Evolutionary conservation across 2,888 invertebrate species (phyloP).

Genomic region (Ichneumon xanthorius): DNA sequence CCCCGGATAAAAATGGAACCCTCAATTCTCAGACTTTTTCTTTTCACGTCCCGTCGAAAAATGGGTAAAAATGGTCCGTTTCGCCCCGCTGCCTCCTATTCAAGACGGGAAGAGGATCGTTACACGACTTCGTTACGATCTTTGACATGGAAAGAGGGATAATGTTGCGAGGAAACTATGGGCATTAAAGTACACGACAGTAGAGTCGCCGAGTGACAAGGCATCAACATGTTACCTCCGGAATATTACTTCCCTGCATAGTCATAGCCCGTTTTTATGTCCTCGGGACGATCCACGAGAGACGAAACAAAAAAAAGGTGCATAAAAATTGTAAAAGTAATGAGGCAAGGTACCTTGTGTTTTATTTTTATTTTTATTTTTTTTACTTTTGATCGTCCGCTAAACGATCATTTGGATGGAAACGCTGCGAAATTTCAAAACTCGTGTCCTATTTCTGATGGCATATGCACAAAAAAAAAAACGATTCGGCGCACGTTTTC

Average conservation of each 20-base stretch:
- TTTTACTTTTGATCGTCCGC: slow-evolving; percentile 30
- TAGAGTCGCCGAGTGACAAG: slow-evolving; percentile 52
- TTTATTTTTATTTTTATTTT: background rate
- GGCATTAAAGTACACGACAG: slow-evolving; percentile 25
- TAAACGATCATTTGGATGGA: slow-evolving; percentile 36
- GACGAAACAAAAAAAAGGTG: slow-evolving; percentile 12
- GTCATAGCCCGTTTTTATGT: slow-evolving; percentile 20
- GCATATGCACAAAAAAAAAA: background rate
- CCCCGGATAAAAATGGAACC: background rate
- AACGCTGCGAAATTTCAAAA: slow-evolving; percentile 25
- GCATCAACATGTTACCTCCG: slow-evolving; percentile 8
- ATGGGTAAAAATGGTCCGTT: background rate
- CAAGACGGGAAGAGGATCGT: slow-evolving; percentile 59
- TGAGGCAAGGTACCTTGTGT: background rate
- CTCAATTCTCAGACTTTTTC: background rate
- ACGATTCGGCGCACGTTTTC: background rate
- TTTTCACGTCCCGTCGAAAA: no score
- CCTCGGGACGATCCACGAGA: background rate
- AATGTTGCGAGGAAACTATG: slow-evolving; percentile 42
- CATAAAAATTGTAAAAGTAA: background rate
- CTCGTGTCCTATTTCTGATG: background rate
- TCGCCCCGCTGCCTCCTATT: background rate
- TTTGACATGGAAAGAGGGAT: slow-evolving; percentile 55
- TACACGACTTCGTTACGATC: slow-evolving; percentile 44
- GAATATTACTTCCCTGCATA: background rate